Evolutionary conservation across 2,113 vertebrate genomes (phyloP).

Genomic region (Craseonycteris thonglongyai): DNA sequence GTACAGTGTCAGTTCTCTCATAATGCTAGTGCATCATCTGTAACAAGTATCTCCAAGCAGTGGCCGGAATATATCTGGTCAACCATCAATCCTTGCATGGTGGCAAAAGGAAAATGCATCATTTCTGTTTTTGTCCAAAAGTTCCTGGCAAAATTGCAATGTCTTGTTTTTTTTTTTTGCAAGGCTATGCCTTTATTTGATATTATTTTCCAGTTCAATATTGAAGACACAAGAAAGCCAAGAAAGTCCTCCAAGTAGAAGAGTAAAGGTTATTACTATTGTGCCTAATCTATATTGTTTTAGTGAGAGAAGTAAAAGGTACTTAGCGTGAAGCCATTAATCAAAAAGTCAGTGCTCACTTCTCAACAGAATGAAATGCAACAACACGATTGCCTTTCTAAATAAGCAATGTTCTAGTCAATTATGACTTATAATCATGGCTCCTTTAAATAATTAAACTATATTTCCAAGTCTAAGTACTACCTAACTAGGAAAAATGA

Average conservation of each 20-base stretch:
- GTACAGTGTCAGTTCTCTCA: rapidly evolving
- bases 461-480: neutral
- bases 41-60: slow-evolving; percentile 5
- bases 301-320: slow-evolving; percentile 3
- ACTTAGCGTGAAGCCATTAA: neutral
- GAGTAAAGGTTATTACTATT: neutral
- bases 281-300: neutral
- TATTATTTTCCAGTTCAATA: slow-evolving; percentile 8
- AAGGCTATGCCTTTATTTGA: neutral
- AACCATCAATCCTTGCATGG: neutral
- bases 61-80: slow-evolving; percentile 11
- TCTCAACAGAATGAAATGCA: slow-evolving; percentile 5
- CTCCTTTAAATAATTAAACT: slow-evolving; percentile 34
- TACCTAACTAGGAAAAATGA: slow-evolving; percentile 39
- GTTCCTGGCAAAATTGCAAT: neutral
- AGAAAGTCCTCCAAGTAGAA: slow-evolving; percentile 2
- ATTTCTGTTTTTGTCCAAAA: slow-evolving; percentile 46
- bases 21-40: neutral
- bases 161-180: neutral
- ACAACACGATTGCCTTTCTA: neutral
- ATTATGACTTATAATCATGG: neutral
- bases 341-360: slow-evolving; percentile 31
- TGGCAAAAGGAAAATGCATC: slow-evolving; percentile 36
- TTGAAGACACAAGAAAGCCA: neutral
- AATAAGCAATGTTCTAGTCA: neutral